These are phyloP conservation scores for Oryzaephilus surinamensis DNA, from an alignment of 1,140 invertebrate species.

Conservation along the genomic window DNA sequence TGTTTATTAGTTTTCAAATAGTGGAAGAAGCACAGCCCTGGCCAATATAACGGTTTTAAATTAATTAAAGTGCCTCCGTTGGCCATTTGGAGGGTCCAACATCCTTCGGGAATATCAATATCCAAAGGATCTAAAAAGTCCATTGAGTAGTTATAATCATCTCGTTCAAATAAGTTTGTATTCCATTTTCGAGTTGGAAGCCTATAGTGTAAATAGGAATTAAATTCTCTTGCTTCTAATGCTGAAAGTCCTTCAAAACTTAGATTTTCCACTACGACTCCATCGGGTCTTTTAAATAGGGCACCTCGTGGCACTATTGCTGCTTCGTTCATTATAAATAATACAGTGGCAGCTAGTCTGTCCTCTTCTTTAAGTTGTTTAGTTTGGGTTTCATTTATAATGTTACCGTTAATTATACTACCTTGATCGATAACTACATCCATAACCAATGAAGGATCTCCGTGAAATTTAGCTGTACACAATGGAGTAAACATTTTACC, in stretches of 20 bases:
- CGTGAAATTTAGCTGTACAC: conserved; percentile 40
- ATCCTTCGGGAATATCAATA: conserved; percentile 49
- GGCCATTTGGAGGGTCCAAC: conserved; percentile 52
- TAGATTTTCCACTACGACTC: conserved; percentile 52
- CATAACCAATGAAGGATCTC: conserved; percentile 44
- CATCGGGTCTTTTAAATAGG: conserved; percentile 53
- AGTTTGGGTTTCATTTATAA: conserved; percentile 29
- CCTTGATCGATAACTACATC: conserved; percentile 37
- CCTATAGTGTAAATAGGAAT: conserved; percentile 58
- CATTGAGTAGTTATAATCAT: conserved; percentile 65
- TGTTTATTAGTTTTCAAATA: conserved; percentile 51
- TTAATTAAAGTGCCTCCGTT: conserved; percentile 44
- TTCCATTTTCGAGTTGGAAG: conserved; percentile 56
- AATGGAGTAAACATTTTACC: conserved; percentile 47
- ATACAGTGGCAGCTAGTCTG: conserved; percentile 54
- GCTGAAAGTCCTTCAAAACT: conserved; percentile 52
- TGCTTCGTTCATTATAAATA: conserved; percentile 56
- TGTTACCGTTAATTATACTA: conserved; percentile 22
- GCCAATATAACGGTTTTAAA: conserved; percentile 60
- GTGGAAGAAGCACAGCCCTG: conserved; percentile 63
- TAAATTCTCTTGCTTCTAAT: conserved; percentile 48
- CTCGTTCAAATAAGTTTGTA: conserved; percentile 54
- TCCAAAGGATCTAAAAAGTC: conserved; percentile 68
- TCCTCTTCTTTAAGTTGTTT: conserved; percentile 62
- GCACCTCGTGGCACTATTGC: conserved; percentile 60